These are phyloP conservation scores for Nannoperca australis DNA, from an alignment of 2,797 vertebrate genomes.

Conservation along the genomic window DNA sequence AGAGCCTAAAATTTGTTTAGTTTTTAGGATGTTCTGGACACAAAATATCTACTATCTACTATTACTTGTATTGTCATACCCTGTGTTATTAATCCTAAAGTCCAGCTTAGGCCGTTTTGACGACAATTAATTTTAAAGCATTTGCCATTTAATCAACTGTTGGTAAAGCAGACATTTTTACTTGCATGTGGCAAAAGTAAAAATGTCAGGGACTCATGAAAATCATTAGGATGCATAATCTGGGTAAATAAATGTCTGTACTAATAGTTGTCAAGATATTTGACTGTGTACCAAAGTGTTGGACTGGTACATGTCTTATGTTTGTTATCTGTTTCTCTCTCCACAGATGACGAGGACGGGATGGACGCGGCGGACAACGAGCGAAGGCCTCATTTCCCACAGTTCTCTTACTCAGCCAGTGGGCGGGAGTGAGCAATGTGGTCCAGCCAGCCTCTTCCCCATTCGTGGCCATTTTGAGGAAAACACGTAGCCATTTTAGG, in stretches of 20 bases:
- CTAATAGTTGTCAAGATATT: too few relatives aligned
- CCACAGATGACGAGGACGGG: constrained; percentile 85
- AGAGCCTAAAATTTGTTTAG: not conserved
- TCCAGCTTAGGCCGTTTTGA: not conserved
- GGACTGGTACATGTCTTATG: not conserved
- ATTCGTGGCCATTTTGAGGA: constrained; percentile 83
- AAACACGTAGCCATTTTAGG: constrained; percentile 87
- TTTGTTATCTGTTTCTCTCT: constrained; percentile 12
- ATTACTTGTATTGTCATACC: too few relatives aligned
- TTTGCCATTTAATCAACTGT: too few relatives aligned
- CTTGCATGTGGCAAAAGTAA: not conserved
- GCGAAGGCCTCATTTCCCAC: constrained; percentile 87
- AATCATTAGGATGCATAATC: too few relatives aligned
- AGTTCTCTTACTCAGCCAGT: constrained; percentile 87
- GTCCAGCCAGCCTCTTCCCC: constrained; percentile 60
- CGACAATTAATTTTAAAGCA: too few relatives aligned
- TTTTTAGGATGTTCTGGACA: not conserved
- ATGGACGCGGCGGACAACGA: constrained; percentile 88
- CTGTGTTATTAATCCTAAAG: too few relatives aligned
- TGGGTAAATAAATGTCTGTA: too few relatives aligned
- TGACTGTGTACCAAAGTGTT: too few relatives aligned
- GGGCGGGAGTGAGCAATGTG: constrained; percentile 79
- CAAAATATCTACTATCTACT: too few relatives aligned
- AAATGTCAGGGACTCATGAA: not conserved
- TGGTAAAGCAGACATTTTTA: too few relatives aligned